Base-by-base conservation (phyloP, 2,797 vertebrate genomes). In the Takifugu rubripes region DNA sequence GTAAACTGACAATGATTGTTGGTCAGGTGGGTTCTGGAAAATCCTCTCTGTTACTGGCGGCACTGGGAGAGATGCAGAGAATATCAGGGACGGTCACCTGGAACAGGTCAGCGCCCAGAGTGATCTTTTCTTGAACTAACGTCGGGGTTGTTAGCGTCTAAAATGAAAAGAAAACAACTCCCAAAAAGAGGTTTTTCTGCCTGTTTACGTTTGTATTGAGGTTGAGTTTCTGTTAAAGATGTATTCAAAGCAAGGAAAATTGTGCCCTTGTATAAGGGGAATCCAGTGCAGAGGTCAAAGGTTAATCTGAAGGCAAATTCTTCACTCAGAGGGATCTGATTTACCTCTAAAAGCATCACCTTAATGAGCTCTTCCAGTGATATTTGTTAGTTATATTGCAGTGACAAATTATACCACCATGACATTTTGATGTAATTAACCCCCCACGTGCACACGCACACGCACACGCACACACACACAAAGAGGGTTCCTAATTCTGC, bases 1-100 rank as follows among this genome's bases (percentile, higher is more conserved):
- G 96, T 68, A 97, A 99, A 85, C 90, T 99, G 81, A 99, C 97
- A 3, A 98, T 99, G 96, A 98, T 99, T 11, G 97, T 99, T 56
- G 97, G 97, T 52, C 96, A 99, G 70, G 96, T 99, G 74, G 97
- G 97, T 67, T 97, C 96, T 5, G 97, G 97, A 59, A 99, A 99
- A 70, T 99, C 97, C 0, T 99, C 97, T 11, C 90, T 99, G 76
- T 84, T 99, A 69, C 88, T 98, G 59, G 97, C 96, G 52, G 92
- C 94, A 0, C 91, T 99, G 56, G 96, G 95, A 9, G 97, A 99
- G 79, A 99, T 99, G 97, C 96, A 99, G 85, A 93, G 92, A 87
- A 82, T 95, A 36, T 96, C 96, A 0, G 97, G 97, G 44, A 86
- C 53, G 0, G 82, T 99, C 75, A 91, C 73, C 59, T 99, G 97